phyloP scores from a whole-genome alignment of 2,113 vertebrate species.

The Zosterops lateralis region DNA sequence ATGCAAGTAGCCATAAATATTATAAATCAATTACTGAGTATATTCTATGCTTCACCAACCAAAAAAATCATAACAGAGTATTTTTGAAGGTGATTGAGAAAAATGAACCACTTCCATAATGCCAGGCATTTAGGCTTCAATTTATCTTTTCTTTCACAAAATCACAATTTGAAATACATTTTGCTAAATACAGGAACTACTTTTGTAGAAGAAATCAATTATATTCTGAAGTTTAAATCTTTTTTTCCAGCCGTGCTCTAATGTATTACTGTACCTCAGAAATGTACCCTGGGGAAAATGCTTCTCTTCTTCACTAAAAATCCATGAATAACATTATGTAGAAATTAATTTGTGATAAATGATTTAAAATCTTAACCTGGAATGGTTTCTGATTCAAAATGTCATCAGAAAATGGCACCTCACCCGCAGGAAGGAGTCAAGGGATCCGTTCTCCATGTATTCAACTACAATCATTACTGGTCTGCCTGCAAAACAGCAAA shows the following conservation, averaged over 20 bases:
- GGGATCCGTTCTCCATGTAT: slow-evolving; percentile 95
- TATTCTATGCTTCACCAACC: neutral
- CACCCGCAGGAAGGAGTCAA: slow-evolving; percentile 94
- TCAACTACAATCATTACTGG: slow-evolving; percentile 98
- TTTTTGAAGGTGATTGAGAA: slow-evolving; percentile 36
- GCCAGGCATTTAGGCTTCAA: slow-evolving; percentile 19
- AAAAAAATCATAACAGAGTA: neutral
- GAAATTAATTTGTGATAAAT: slow-evolving; percentile 76
- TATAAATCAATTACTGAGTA: slow-evolving; percentile 24
- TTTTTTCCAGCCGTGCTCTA: slow-evolving; percentile 19
- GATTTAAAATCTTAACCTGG: slow-evolving; percentile 69
- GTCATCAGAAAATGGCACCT: slow-evolving; percentile 73
- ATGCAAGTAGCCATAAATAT: slow-evolving; percentile 30
- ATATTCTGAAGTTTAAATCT: slow-evolving; percentile 51
- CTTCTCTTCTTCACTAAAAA: slow-evolving; percentile 65
- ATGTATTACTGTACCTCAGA: slow-evolving; percentile 56
- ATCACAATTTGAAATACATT: slow-evolving; percentile 30
- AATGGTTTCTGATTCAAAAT: slow-evolving; percentile 72
- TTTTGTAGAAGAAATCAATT: slow-evolving; percentile 68
- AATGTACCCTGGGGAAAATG: slow-evolving; percentile 47
- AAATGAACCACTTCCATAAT: slow-evolving; percentile 35
- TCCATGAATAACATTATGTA: slow-evolving; percentile 68
- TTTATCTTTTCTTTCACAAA: slow-evolving; percentile 47
- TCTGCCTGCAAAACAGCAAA: slow-evolving; percentile 84
- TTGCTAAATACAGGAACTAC: slow-evolving; percentile 40